These are phyloP conservation scores for Drosophila birchii DNA, from an alignment of 2,888 invertebrate species.

Conservation along the genomic window DNA sequence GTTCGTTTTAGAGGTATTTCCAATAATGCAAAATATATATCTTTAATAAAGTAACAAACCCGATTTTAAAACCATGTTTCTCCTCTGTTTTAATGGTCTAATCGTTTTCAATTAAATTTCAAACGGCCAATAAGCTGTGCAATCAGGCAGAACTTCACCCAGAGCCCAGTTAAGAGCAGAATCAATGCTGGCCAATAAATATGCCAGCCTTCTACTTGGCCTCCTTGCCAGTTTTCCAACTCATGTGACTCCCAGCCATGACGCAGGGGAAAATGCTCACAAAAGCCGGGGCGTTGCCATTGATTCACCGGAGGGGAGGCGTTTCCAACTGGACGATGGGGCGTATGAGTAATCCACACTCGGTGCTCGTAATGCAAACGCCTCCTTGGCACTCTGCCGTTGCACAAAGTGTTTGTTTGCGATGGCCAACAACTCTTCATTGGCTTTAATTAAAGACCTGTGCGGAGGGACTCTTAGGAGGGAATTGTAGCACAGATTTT, in stretches of 20 bases:
- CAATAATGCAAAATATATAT: too few species aligned
- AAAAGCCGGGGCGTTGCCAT: constrained; percentile 32
- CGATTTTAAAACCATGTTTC: too few species aligned
- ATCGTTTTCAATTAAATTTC: constrained; percentile 19
- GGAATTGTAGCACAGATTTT: constrained; percentile 63
- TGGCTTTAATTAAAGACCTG: constrained; percentile 69
- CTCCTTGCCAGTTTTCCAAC: constrained; percentile 35
- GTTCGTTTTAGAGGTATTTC: too few species aligned
- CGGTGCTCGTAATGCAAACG: constrained; percentile 51
- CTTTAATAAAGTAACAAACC: too few species aligned
- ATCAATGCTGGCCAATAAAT: constrained; percentile 41
- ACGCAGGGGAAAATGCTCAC: constrained; percentile 27
- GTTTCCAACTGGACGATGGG: constrained; percentile 46
- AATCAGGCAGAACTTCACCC: constrained; percentile 25
- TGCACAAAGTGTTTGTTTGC: constrained; percentile 23
- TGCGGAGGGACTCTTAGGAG: constrained; percentile 43
- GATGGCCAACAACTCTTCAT: constrained; percentile 36
- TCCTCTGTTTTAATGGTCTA: neutral
- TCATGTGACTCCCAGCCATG: constrained; percentile 36
- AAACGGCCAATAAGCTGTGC: constrained; percentile 6
- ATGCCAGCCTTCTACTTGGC: constrained; percentile 38
- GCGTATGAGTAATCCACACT: constrained; percentile 72
- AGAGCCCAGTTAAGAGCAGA: constrained; percentile 24
- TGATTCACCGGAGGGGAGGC: constrained; percentile 35
- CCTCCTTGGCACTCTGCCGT: constrained; percentile 38